Base-by-base conservation (phyloP, 2,113 vertebrate species). In the Tichodroma muraria region DNA sequence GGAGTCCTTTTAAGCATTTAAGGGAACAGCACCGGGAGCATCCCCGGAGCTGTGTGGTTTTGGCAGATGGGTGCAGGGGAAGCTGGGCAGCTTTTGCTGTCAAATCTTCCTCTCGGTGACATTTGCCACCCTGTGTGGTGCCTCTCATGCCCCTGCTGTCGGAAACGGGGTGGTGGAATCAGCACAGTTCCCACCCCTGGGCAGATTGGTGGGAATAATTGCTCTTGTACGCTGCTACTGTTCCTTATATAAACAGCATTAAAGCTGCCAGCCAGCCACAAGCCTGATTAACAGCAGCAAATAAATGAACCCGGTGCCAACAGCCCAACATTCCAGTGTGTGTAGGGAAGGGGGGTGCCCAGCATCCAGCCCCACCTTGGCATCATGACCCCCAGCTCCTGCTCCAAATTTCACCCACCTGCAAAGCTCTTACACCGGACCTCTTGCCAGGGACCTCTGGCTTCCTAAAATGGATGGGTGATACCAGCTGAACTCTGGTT, bases 1-100 rank as follows among this genome's bases (percentile, higher is more conserved):
- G 94, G 95, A 95, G 90, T 44, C 89, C 44, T 95, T 94, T 91
- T 90, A 80, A 83, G 52, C 80, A 59, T 93, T 95, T 87, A 82
- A 95, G 91, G 81, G 78, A 97, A 47, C 85, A 85, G 72, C 78
- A 87, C 79, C 3, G 0, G 47, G 54, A 92, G 50, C 56, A 80
- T 85, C 81, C 71, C 60, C 0, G 1, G 77, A 87, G 73, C 80
- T n/a, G 63, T 52, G 38, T 2, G 16, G 78, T 47, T 88, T 95
- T 0, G 2, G 75, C 5, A 14, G 68, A 52, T 60, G 59, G 61
- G 65, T 6, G 27, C 8, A 52, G 17, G 25, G 78, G 56, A 73
- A 52, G 21, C 70, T 2, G 2, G 70, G n/a, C n/a, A 57, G 54
- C 11, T 92, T 77, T 80, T 72, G 57, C 44, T 64, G 37, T 64